Base-by-base conservation (phyloP, 2,888 invertebrate genomes). In the Acleris laterana region DNA sequence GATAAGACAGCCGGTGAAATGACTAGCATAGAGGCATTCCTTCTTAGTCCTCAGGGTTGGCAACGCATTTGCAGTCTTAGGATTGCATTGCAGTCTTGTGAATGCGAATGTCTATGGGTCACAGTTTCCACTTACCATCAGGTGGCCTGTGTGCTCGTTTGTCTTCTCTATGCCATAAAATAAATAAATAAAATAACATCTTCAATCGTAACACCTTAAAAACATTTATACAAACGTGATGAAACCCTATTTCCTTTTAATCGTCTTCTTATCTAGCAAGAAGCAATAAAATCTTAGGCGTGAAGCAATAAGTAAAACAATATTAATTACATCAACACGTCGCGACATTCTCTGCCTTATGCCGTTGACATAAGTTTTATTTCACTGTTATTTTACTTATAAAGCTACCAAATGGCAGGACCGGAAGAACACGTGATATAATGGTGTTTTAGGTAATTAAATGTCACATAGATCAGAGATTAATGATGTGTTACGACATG, bases 381-480 rank as follows among this genome's bases (percentile, higher is more conserved):
- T 72, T 72, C 44, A 38, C 50, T 49, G 61, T 66, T 64, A 28
- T 17, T 17, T 51, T 17, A 5, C 52, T 46, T 46, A 46, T 46
- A 17, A 46, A 17, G n/a, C 46, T n/a, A 17, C 46, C 46, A 6
- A 6, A 16, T 16, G n/a, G 46, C 46, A 16, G 46, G 46, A 17
- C 38, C 88, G 92, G 91, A 92, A 91, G 91, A 90, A 89, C 84
- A 17, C 17, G 80, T 85, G 89, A 91, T 92, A 90, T 92, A 93
- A 66, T 91, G 90, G 90, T 91, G 90, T 90, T 90, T 90, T 90
- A 90, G 91, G 92, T 93, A 93, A 93, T 93, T 92, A 91, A 92
- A 93, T 91, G 91, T 92, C 91, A 89, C 90, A 92, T 93, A 90
- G 85, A 92, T 92, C 90, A 88, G 87, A 89, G 89, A 92, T 93